Percentiles rank a stretch among this genome's conserved stretches.
Evolutionary conservation across 2,797 vertebrate species (phyloP).

Genomic region (Agapornis canus): DNA sequence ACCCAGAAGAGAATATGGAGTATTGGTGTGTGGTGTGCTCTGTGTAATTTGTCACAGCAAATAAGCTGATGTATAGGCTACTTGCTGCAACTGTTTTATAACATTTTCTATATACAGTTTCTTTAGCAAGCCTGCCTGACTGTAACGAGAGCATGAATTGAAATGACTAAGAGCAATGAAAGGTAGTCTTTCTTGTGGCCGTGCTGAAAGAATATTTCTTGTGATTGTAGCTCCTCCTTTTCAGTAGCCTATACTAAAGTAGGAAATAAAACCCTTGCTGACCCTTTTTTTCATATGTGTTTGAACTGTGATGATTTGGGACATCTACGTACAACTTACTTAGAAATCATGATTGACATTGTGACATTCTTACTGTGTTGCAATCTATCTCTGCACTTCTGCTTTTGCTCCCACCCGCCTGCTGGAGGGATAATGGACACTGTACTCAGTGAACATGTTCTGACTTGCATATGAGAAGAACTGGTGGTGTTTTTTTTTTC

Average conservation of each 20-base stretch:
- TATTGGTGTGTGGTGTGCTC: background rate
- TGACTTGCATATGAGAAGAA: background rate
- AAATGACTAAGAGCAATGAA: background rate
- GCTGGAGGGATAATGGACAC: background rate
- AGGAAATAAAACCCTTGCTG: background rate
- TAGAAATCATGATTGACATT: background rate
- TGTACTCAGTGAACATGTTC: background rate
- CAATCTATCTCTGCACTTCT: background rate
- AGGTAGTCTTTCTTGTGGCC: background rate
- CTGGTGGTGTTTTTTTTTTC: background rate
- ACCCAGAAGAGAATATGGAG: constrained; percentile 11
- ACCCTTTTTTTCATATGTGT: background rate
- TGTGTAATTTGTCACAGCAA: background rate
- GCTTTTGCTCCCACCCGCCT: background rate
- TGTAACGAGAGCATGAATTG: background rate
- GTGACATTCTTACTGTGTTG: background rate
- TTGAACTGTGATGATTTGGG: background rate
- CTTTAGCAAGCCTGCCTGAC: background rate
- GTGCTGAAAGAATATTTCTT: background rate
- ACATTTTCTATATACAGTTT: background rate
- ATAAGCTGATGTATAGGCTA: background rate
- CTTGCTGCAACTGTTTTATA: background rate
- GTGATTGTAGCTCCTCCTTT: background rate
- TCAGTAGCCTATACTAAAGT: background rate
- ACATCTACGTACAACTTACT: background rate